These are phyloP conservation scores for Rhodinocichla rosea DNA, from an alignment of 2,113 vertebrate species.

Conservation along the genomic window DNA sequence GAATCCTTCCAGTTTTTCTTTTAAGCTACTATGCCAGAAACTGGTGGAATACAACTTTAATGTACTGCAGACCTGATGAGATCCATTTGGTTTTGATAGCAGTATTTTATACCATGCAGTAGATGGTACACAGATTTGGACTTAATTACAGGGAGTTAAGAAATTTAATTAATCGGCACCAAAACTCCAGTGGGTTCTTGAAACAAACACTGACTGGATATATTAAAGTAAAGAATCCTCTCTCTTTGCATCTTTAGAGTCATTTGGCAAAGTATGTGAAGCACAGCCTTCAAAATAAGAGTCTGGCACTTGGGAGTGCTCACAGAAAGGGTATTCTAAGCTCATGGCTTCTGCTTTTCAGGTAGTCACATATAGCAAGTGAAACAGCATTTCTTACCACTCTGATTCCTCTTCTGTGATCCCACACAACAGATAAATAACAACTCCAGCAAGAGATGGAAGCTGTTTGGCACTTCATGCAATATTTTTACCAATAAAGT, in stretches of 20 bases:
- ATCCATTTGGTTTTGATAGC: conserved; percentile 54
- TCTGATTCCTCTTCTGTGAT: background rate
- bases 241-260: conserved; percentile 8
- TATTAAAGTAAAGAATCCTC: conserved; percentile 52
- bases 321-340: background rate
- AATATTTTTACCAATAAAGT: background rate
- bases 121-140: conserved; percentile 22
- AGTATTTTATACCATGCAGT: background rate
- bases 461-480: background rate
- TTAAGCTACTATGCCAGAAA: conserved; percentile 62
- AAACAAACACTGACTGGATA: conserved; percentile 3
- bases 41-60: conserved; percentile 46
- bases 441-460: background rate
- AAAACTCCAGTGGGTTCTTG: conserved; percentile 1
- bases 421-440: background rate
- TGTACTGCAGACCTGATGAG: conserved; percentile 54
- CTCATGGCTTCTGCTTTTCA: background rate
- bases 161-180: conserved; percentile 3
- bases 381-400: background rate
- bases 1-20: conserved; percentile 53
- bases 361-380: background rate
- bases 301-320: background rate
- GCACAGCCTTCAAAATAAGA: conserved; percentile 46
- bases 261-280: background rate
- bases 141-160: conserved; percentile 22